phyloP scores from a whole-genome alignment of 2,888 invertebrate species.

The Argyra leucocephala region DNA sequence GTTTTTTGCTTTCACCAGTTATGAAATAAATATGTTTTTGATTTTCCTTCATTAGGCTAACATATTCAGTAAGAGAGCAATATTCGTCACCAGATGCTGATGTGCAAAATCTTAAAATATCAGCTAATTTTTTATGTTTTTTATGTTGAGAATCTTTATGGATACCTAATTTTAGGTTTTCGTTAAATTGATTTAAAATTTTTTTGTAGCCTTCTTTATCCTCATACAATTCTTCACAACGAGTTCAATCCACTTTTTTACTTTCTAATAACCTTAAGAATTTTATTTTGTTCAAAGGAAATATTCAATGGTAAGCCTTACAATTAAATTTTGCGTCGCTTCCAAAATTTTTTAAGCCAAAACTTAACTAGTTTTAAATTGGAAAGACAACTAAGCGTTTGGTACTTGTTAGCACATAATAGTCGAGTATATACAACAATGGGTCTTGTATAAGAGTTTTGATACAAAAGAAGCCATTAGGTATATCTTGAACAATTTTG shows the following conservation, averaged over 20 bases:
- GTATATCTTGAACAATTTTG: too few relatives aligned
- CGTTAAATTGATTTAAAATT: conserved; percentile 96
- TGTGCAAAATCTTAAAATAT: conserved; percentile 84
- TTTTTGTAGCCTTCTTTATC: conserved; percentile 98
- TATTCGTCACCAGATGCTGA: conserved; percentile 90
- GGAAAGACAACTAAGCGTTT: too few relatives aligned
- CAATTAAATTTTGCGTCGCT: too few relatives aligned
- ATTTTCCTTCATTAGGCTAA: conserved; percentile 94
- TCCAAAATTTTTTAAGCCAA: too few relatives aligned
- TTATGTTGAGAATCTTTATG: conserved; percentile 95
- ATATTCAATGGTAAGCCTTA: conserved; percentile 97
- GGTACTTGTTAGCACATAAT: too few relatives aligned
- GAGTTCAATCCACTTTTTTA: conserved; percentile 97
- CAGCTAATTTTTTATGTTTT: conserved; percentile 84
- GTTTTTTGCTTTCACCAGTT: conserved; percentile 88
- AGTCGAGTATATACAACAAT: too few relatives aligned
- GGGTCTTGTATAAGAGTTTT: too few relatives aligned
- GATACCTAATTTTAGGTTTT: conserved; percentile 94
- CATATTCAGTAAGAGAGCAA: conserved; percentile 91
- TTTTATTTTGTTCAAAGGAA: conserved; percentile 98
- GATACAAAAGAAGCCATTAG: too few relatives aligned
- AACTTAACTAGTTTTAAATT: too few relatives aligned
- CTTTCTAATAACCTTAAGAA: conserved; percentile 98
- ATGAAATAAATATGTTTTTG: conserved; percentile 99
- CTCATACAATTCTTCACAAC: conserved; percentile 89